phyloP scores from a whole-genome alignment of 2,888 invertebrate species.

The Perizoma affinitatum region DNA sequence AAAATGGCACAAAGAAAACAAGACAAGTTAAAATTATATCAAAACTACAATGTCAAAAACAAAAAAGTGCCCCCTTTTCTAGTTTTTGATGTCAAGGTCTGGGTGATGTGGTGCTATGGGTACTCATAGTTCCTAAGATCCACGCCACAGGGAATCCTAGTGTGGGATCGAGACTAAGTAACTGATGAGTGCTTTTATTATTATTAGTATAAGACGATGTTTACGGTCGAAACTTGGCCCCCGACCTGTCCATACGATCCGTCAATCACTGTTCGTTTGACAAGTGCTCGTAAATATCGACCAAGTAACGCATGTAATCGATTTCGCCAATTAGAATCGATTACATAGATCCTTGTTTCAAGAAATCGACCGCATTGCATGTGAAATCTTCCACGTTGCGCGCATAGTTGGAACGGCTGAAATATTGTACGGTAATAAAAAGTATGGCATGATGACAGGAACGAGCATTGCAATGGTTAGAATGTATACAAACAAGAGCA shows the following conservation, averaged over 20 bases:
- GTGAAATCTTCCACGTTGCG: constrained; percentile 8
- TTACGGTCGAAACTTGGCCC: constrained; percentile 8
- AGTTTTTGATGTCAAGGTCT: no score
- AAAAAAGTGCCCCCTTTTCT: no score
- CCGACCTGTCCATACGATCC: constrained; percentile 49
- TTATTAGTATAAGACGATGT: not conserved
- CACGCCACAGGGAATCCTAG: no score
- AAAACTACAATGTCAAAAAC: no score
- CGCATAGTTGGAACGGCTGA: constrained; percentile 5
- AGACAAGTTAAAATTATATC: no score
- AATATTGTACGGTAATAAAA: constrained; percentile 15
- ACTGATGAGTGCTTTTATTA: no score
- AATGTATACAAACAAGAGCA: constrained; percentile 12
- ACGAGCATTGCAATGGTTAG: constrained; percentile 8
- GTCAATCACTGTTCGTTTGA: constrained; percentile 54
- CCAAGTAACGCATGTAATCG: constrained; percentile 63
- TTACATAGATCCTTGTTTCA: constrained; percentile 53
- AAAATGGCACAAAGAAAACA: no score
- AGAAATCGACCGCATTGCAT: constrained; percentile 45
- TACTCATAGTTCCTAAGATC: no score
- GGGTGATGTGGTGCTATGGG: no score
- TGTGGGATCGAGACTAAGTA: no score
- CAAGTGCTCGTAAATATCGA: constrained; percentile 61
- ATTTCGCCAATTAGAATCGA: constrained; percentile 73
- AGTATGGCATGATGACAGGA: constrained; percentile 18